A percentile compares a stretch with the other conserved stretches of the same genome.
These are phyloP conservation scores for Bolinopsis microptera DNA, from an alignment of 37 sponge, comb jelly and placozoan species.

Conservation along the genomic window DNA sequence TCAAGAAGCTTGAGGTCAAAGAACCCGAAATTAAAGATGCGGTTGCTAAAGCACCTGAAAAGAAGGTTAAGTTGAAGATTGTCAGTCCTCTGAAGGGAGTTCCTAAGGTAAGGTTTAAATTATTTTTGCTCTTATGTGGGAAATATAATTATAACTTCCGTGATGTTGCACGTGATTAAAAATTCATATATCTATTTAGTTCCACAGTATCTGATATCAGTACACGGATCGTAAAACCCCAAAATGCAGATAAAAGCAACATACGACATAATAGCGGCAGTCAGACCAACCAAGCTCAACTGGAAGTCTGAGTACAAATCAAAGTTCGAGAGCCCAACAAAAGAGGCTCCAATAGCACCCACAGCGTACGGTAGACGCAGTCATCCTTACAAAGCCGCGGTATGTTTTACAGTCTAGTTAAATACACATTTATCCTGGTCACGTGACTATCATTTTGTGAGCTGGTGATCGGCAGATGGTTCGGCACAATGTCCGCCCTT, in stretches of 20 bases:
- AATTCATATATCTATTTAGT: too few species aligned
- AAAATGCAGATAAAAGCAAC: not conserved
- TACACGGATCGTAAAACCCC: not conserved
- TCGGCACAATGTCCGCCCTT: too few species aligned
- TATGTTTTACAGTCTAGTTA: not conserved
- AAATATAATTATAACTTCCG: too few species aligned
- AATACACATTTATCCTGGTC: not conserved
- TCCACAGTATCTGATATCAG: too few species aligned
- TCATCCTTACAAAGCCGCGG: slow-evolving; percentile 54
- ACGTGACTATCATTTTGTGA: too few species aligned
- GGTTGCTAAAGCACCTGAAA: not conserved
- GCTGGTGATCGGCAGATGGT: not conserved
- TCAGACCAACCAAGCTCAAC: not conserved
- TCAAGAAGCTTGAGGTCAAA: not conserved
- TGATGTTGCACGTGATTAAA: too few species aligned
- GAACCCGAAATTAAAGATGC: not conserved
- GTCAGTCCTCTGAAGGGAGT: not conserved
- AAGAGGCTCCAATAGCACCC: not conserved
- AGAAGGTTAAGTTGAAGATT: not conserved
- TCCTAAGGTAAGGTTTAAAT: not conserved
- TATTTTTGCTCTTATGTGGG: too few species aligned
- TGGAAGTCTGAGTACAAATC: slow-evolving; percentile 61
- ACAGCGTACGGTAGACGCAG: slow-evolving; percentile 33
- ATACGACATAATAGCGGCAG: slow-evolving; percentile 3
- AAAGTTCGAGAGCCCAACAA: slow-evolving; percentile 8